phyloP scores from a whole-genome alignment of 2,797 vertebrate genomes.

The Lindbergichthys nudifrons region DNA sequence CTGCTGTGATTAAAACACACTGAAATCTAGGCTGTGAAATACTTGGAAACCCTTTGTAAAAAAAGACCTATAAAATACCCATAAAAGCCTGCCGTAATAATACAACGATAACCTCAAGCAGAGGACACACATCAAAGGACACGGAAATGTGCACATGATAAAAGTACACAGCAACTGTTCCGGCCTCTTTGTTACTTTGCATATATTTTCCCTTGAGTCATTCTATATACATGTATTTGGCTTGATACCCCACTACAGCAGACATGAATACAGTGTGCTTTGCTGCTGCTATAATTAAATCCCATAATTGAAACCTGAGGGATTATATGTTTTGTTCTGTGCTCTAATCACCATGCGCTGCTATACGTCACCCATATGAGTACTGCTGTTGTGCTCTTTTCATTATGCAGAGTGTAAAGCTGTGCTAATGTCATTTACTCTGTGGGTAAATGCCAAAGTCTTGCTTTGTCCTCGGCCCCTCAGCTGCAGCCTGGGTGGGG shows the following conservation, averaged over 20 bases:
- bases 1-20: slow-evolving; percentile 45
- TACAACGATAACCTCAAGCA: not conserved
- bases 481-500: slow-evolving; percentile 18
- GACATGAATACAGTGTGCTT: slow-evolving; percentile 38
- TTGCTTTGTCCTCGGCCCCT: slow-evolving; percentile 7
- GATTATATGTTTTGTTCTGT: slow-evolving; percentile 50
- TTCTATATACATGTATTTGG: slow-evolving; percentile 42
- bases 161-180: slow-evolving; percentile 36
- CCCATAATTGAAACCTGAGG: slow-evolving; percentile 62
- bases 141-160: slow-evolving; percentile 1
- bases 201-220: slow-evolving; percentile 64
- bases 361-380: slow-evolving; percentile 25
- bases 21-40: slow-evolving; percentile 27
- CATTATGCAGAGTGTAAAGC: slow-evolving; percentile 22
- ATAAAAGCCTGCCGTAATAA: not conserved
- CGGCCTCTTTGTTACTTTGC: slow-evolving; percentile 58
- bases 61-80: not conserved
- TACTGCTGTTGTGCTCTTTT: slow-evolving; percentile 22
- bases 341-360: slow-evolving; percentile 45
- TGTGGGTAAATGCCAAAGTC: slow-evolving; percentile 21
- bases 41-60: not conserved
- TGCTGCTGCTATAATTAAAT: slow-evolving; percentile 64
- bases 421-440: slow-evolving; percentile 28
- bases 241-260: slow-evolving; percentile 19
- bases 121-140: not conserved